Percentiles rank a stretch among this genome's conserved stretches.
Conservation (phyloP, 2,888 invertebrate species). For the Trisateles emortualis region DNA sequence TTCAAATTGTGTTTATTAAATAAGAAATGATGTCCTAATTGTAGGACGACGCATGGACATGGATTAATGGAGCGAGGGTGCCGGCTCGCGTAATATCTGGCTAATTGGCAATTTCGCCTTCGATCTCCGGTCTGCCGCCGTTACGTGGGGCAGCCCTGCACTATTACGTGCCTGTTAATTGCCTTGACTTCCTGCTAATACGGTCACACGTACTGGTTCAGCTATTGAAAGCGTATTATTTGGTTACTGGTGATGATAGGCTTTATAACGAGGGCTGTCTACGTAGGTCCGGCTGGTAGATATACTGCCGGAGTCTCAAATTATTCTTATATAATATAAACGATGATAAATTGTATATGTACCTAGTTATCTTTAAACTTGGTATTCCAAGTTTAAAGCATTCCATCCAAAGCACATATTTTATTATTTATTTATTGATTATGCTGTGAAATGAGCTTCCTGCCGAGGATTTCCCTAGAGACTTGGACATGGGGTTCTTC, state of each 20-base stretch:
- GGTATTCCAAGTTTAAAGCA: no score
- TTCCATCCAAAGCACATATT: no score
- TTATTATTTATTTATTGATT: no score
- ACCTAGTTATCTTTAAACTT: no score
- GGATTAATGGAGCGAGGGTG: slow-evolving; percentile 51
- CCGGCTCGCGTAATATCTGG: slow-evolving; percentile 62
- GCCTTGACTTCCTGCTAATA: slow-evolving; percentile 53
- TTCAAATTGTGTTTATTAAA: not conserved
- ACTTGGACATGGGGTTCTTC: no score
- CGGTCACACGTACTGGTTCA: slow-evolving; percentile 37
- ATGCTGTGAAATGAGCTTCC: no score
- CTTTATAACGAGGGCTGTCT: no score
- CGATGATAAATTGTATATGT: no score
- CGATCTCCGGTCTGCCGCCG: slow-evolving; percentile 74
- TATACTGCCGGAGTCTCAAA: no score
- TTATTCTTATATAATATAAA: no score
- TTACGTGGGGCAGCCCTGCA: slow-evolving; percentile 55
- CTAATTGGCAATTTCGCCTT: slow-evolving; percentile 81
- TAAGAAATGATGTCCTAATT: slow-evolving; percentile 49
- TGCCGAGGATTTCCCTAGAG: no score
- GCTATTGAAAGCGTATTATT: slow-evolving; percentile 29
- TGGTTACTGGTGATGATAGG: slow-evolving; percentile 16
- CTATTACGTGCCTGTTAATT: slow-evolving; percentile 63
- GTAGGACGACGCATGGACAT: slow-evolving; percentile 40
- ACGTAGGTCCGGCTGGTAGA: no score